Evolutionary conservation across 2,113 vertebrate species (phyloP).

Genomic region (Neopipo cinnamomea): DNA sequence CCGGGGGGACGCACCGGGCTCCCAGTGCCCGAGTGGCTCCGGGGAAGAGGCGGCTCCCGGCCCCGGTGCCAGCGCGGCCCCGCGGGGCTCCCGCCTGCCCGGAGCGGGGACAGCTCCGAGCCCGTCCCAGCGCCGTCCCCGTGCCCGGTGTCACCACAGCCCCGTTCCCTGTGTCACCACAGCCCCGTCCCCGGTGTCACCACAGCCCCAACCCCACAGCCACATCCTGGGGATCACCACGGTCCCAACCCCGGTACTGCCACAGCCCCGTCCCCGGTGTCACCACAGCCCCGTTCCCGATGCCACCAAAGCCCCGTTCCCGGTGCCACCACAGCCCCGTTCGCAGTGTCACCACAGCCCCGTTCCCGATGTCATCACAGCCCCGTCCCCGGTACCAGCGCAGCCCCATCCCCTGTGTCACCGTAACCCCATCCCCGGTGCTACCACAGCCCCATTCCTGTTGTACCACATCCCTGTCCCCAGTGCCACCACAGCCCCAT

Average conservation of each 20-base stretch:
- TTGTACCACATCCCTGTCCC: not conserved
- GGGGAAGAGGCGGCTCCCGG: not conserved
- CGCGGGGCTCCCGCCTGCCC: not conserved
- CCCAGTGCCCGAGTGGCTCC: not conserved
- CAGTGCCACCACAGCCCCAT: too few relatives aligned
- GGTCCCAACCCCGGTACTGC: too few relatives aligned
- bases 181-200: too few relatives aligned
- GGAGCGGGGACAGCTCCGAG: not conserved
- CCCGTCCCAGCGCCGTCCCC: rapidly evolving
- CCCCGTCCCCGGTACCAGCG: not conserved
- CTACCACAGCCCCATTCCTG: not conserved
- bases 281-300: not conserved
- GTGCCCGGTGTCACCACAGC: not conserved
- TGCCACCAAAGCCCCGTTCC: not conserved
- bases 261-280: not conserved
- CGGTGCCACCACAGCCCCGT: not conserved
- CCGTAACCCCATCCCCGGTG: too few relatives aligned
- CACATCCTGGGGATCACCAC: too few relatives aligned
- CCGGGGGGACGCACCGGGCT: not conserved
- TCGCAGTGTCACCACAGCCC: not conserved
- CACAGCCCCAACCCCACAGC: too few relatives aligned
- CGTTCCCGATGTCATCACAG: not conserved
- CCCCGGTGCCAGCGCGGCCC: not conserved
- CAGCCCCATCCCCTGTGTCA: too few relatives aligned
- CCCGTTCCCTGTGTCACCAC: not conserved